Evolutionary conservation across 2,888 invertebrate species (phyloP), one percentile per base, ranked within the genome.

Genomic region (Argynnis bischoffii): DNA sequence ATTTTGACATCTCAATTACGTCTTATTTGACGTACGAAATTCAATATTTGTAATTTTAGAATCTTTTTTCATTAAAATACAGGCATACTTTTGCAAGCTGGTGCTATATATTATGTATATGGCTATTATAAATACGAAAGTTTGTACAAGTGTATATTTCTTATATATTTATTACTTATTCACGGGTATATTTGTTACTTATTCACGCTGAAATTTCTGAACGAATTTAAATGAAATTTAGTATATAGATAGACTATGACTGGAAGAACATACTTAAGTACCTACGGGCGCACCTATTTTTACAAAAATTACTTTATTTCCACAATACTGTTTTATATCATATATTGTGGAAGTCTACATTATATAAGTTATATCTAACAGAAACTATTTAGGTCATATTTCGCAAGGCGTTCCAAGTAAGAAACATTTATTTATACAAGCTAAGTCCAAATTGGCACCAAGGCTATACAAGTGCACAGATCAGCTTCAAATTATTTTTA

Each of bases 1-100:
- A 67, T 67, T 66, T 61, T 69, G 71, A 69, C 69, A 71, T 67
- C 69, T 50, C 15, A 63, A 64, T 56, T 67, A 61, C 67, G 56
- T 67, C 60, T 55, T 60, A 59, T 59, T 48, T 26, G 48, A 14
- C n/a, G 48, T 59, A 21, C n/a, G 26, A 48, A n/a, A 59, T 31
- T 16, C 2, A n/a, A 59, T 48, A 21, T 31, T 16, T 5, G 48
- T 48, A 48, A 59, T 48, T 59, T 13, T 48, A 48, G 26, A 59
- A 47, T 59, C 4, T 31, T 59, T 57, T 14, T 47, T 8, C 11
- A 47, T n/a, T 26, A 46, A n/a, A n/a, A n/a, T 15, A 56, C 16
- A 6, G 14, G 18, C 13, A 18, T 18, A 15, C 1, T 13, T 14
- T 46, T 8, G 13, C 4, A 46, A 14, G 18, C 18, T 46, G 13